phyloP scores from a whole-genome alignment of 2,113 vertebrate genomes.

The Spheniscus mendiculus region DNA sequence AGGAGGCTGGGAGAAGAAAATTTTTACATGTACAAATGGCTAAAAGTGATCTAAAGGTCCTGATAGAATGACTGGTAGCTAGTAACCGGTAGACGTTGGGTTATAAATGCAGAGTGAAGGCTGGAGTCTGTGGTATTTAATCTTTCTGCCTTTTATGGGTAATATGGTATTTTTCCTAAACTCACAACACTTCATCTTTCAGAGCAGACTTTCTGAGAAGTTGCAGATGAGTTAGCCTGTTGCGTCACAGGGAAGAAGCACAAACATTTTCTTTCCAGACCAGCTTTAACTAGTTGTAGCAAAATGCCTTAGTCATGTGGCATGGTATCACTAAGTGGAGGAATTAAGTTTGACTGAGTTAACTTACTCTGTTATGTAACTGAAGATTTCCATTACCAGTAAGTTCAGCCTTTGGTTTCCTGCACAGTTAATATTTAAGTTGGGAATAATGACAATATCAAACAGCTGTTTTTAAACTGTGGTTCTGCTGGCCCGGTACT shows the following conservation, averaged over 20 bases:
- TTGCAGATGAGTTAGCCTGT: background rate
- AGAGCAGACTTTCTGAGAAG: background rate
- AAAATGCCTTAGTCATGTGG: background rate
- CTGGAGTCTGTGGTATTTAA: background rate
- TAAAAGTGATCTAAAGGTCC: background rate
- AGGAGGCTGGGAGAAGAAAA: background rate
- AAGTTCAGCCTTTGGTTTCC: constrained; percentile 13
- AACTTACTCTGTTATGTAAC: background rate
- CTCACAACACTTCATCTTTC: background rate
- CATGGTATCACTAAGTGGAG: background rate
- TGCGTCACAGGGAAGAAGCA: background rate
- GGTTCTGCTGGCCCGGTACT: background rate
- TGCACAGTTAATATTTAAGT: background rate
- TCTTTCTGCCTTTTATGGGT: background rate
- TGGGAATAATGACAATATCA: background rate
- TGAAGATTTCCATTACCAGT: background rate
- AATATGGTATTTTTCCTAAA: background rate
- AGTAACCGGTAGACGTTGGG: background rate
- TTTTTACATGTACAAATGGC: background rate
- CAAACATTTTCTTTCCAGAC: background rate
- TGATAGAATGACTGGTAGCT: background rate
- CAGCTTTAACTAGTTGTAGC: background rate
- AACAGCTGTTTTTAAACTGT: constrained; percentile 1
- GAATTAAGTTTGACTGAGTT: background rate
- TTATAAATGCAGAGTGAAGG: background rate